These are phyloP conservation scores for Henricia sp. DNA, from an alignment of 53 echinoderm and acorn worm genomes.

Conservation along the genomic window DNA sequence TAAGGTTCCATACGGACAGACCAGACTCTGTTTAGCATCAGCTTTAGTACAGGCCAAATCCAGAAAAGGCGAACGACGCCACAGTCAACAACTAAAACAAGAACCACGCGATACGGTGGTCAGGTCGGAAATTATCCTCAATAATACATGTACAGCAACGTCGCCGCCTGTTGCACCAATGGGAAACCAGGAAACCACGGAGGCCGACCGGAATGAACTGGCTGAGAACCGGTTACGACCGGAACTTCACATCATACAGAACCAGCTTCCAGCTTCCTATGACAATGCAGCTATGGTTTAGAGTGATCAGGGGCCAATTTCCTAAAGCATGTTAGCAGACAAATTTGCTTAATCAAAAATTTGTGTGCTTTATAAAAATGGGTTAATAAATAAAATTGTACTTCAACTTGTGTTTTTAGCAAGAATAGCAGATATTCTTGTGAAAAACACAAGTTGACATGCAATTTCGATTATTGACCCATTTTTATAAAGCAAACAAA, in stretches of 20 bases:
- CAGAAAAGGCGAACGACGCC: slow-evolving; percentile 63
- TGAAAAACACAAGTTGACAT: too few species aligned
- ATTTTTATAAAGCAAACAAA: too few species aligned
- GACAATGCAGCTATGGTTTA: slow-evolving; percentile 97
- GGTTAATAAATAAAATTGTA: too few species aligned
- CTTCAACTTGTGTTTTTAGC: too few species aligned
- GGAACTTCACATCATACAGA: slow-evolving; percentile 36
- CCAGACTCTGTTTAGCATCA: slow-evolving; percentile 74
- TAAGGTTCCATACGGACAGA: slow-evolving; percentile 69
- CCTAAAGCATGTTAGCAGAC: too few species aligned
- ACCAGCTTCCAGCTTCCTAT: slow-evolving; percentile 65
- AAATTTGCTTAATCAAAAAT: too few species aligned
- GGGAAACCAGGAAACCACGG: neutral
- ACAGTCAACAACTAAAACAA: slow-evolving; percentile 17
- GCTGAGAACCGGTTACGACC: neutral
- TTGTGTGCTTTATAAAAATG: too few species aligned
- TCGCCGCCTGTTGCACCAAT: neutral
- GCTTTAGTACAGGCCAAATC: slow-evolving; percentile 81
- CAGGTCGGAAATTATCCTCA: neutral
- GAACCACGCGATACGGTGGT: neutral
- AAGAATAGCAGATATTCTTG: too few species aligned
- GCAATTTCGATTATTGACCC: too few species aligned
- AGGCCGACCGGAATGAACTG: neutral
- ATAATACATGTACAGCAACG: neutral
- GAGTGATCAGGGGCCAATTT: too few species aligned